phyloP scores from a whole-genome alignment of 2,797 vertebrate genomes.

The Cercopithecus hamlyni region DNA sequence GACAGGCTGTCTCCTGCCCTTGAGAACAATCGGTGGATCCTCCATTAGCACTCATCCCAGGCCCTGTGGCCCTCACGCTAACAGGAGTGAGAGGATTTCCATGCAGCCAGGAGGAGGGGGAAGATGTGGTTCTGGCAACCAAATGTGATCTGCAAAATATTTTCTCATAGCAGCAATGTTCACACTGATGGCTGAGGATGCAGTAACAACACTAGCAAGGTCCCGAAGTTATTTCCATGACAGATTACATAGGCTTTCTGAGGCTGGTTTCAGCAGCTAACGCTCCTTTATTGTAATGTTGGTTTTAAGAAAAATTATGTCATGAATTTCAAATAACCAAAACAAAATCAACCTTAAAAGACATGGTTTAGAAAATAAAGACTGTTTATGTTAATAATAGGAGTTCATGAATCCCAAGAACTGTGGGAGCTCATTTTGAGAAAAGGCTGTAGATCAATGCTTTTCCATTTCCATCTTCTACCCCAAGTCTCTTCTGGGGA shows the following conservation, averaged over 20 bases:
- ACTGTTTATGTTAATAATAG: neutral
- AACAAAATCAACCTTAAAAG: neutral
- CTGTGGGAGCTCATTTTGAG: neutral
- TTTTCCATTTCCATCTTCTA: neutral
- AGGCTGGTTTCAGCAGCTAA: neutral
- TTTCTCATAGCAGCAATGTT: neutral
- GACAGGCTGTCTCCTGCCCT: neutral
- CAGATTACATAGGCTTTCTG: neutral
- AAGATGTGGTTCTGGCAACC: no score
- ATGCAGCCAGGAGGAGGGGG: neutral
- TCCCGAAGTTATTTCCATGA: neutral
- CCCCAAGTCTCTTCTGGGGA: neutral
- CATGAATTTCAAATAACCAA: neutral
- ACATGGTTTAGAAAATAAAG: constrained; percentile 14
- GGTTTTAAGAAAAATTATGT: neutral
- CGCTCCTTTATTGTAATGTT: neutral
- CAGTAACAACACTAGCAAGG: fast-evolving
- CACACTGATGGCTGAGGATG: neutral
- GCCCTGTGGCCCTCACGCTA: neutral
- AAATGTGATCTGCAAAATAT: neutral
- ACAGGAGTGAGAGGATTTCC: neutral
- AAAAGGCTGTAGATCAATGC: neutral
- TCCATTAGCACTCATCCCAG: neutral
- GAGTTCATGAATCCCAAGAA: neutral
- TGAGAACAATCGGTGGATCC: fast-evolving